These are phyloP conservation scores for Halcyon badia DNA, from an alignment of 2,797 vertebrate genomes.

Conservation along the genomic window DNA sequence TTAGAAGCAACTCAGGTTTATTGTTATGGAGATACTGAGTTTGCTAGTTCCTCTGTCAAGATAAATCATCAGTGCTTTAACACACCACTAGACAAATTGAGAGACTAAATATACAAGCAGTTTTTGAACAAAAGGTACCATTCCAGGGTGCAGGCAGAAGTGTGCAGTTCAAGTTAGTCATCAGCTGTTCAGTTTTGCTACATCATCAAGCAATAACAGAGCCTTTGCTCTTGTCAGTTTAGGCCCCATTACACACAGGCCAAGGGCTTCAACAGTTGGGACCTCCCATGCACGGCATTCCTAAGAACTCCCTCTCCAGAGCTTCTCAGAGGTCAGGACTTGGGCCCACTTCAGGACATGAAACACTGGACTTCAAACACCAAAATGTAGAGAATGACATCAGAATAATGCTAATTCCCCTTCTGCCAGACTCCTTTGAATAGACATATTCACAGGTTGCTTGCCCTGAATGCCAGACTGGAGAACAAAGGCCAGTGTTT, in stretches of 20 bases:
- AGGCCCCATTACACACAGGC: rapidly evolving
- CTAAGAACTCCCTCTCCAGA: not conserved
- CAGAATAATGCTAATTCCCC: not conserved
- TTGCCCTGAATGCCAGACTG: not conserved
- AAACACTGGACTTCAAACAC: not conserved
- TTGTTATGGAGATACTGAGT: not conserved
- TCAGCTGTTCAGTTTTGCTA: not conserved
- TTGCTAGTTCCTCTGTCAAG: not conserved
- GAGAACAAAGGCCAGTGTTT: not conserved
- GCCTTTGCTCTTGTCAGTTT: not conserved
- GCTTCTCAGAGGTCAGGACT: not conserved
- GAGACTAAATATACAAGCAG: not conserved
- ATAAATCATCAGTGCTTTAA: not conserved
- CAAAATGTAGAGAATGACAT: not conserved
- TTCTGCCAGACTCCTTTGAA: not conserved
- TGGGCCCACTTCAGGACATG: not conserved
- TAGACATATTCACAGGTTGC: not conserved
- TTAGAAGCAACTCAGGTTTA: not conserved
- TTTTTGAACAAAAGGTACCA: not conserved
- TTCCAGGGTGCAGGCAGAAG: not conserved
- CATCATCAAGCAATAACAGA: not conserved
- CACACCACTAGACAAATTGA: not conserved
- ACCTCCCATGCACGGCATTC: not conserved
- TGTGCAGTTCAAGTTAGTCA: not conserved
- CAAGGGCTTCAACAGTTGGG: not conserved